Evolutionary conservation across 1,140 invertebrate genomes (phyloP), one percentile per base, ranked within the genome.

Genomic region (Yoshiicerus persimilis): DNA sequence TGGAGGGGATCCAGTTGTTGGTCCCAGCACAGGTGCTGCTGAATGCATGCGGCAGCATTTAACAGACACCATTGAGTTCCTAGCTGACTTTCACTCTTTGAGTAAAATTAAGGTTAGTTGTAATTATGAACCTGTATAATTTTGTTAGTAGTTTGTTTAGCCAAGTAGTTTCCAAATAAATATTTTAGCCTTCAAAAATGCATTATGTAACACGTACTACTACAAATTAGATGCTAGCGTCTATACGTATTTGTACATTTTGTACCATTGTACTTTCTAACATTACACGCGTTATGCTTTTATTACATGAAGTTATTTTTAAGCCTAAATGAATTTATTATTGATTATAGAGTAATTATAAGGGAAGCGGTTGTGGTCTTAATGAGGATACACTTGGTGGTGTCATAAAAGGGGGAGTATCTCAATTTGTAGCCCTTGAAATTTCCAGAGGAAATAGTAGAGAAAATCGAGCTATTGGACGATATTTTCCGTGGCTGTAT

Each of bases 101-200:
- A 97, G 96, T 86, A 99, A 99, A 94, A 96, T 99, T 34, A 99
- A 99, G 95, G 97, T n/a, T n/a, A n/a, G n/a, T n/a, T n/a, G n/a
- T n/a, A n/a, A n/a, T n/a, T n/a, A n/a, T 98, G 93, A 91, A 88
- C 90, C 2, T 30, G 64, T 20, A 16, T n/a, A n/a, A n/a, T n/a
- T n/a, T n/a, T n/a, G n/a, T n/a, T n/a, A n/a, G n/a, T n/a, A n/a
- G n/a, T n/a, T n/a, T n/a, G n/a, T n/a, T n/a, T n/a, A n/a, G n/a
- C n/a, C n/a, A n/a, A n/a, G n/a, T n/a, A n/a, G n/a, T n/a, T n/a
- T n/a, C n/a, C n/a, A n/a, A n/a, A n/a, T n/a, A n/a, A n/a, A n/a
- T n/a, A n/a, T n/a, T n/a, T n/a, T n/a, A n/a, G n/a, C n/a, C n/a
- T n/a, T n/a, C n/a, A n/a, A n/a, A n/a, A n/a, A n/a, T n/a, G n/a